phyloP scores from a whole-genome alignment of 2,888 invertebrate genomes.

The Matsumyia berberina region DNA sequence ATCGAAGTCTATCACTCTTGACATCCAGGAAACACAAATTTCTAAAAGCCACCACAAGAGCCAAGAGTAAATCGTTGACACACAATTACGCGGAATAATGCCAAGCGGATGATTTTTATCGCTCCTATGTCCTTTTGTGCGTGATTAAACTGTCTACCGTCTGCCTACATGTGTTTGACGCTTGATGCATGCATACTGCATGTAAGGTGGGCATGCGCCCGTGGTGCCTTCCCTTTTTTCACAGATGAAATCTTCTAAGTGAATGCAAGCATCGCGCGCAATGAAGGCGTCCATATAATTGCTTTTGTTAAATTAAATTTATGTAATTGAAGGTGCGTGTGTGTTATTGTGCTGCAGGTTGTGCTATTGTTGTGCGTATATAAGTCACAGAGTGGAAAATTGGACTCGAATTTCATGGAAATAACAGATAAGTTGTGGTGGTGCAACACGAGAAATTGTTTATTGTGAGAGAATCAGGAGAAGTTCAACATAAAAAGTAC shows the following conservation, averaged over 20 bases:
- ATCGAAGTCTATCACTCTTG: neutral
- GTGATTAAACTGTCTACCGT: conserved; percentile 68
- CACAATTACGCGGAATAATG: conserved; percentile 71
- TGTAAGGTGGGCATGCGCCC: conserved; percentile 47
- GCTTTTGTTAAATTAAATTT: conserved; percentile 71
- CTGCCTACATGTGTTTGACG: conserved; percentile 70
- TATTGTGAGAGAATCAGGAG: neutral
- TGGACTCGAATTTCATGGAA: conserved; percentile 40
- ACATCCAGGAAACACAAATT: conserved; percentile 59
- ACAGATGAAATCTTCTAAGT: conserved; percentile 66
- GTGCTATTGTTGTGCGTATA: conserved; percentile 33
- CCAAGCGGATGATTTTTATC: conserved; percentile 71
- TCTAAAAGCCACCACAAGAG: neutral
- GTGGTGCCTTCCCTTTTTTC: neutral
- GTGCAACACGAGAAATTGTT: neutral
- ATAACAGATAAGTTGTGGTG: conserved; percentile 14
- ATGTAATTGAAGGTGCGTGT: conserved; percentile 70
- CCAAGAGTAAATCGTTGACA: conserved; percentile 56
- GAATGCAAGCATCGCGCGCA: conserved; percentile 31
- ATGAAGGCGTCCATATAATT: conserved; percentile 71
- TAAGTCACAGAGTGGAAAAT: conserved; percentile 56
- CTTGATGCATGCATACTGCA: conserved; percentile 30
- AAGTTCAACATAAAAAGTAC: too few species aligned
- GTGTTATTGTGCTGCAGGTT: conserved; percentile 63
- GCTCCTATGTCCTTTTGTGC: conserved; percentile 68